A percentile compares a stretch with the other conserved stretches of the same genome.
phyloP scores from a whole-genome alignment of 2,888 invertebrate genomes.

The Nasonia oneida region DNA sequence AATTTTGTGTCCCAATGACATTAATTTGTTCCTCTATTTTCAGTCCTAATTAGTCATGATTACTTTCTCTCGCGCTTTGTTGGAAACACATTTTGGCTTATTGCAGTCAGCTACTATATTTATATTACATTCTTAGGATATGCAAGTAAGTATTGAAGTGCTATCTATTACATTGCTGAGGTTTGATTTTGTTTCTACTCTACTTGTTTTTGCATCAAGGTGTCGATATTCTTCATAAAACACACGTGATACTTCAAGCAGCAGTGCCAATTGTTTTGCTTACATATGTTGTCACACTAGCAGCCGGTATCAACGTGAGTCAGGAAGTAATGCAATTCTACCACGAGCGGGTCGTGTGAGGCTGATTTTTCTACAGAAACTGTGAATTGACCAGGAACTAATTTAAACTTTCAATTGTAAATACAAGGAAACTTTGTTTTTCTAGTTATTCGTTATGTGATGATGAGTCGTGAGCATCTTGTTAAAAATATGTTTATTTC shows the following conservation, averaged over 20 bases:
- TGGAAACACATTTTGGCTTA: conserved; percentile 96
- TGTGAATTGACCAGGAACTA: conserved; percentile 36
- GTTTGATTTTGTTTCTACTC: conserved; percentile 38
- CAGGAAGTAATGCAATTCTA: conserved; percentile 91
- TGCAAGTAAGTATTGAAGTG: conserved; percentile 85
- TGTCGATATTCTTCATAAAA: conserved; percentile 91
- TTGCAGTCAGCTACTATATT: conserved; percentile 94
- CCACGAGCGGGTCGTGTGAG: conserved; percentile 81
- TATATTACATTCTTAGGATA: conserved; percentile 99
- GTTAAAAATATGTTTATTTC: conserved; percentile 65
- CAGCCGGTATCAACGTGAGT: conserved; percentile 92
- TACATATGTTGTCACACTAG: conserved; percentile 88
- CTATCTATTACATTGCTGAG: neutral
- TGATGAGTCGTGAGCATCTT: conserved; percentile 37
- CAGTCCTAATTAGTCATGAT: conserved; percentile 89
- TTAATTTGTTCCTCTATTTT: conserved; percentile 70
- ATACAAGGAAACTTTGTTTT: conserved; percentile 31
- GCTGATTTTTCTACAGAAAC: conserved; percentile 17
- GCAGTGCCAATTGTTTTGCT: conserved; percentile 90
- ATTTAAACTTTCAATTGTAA: conserved; percentile 47
- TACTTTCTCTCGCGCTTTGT: conserved; percentile 90
- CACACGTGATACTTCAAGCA: conserved; percentile 88
- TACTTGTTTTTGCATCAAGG: conserved; percentile 81
- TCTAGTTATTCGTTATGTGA: conserved; percentile 37
- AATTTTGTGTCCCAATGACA: neutral